Evolutionary conservation across 2,888 invertebrate species (phyloP), one percentile per base, ranked within the genome.

Genomic region (Caenorhabditis parvicauda): DNA sequence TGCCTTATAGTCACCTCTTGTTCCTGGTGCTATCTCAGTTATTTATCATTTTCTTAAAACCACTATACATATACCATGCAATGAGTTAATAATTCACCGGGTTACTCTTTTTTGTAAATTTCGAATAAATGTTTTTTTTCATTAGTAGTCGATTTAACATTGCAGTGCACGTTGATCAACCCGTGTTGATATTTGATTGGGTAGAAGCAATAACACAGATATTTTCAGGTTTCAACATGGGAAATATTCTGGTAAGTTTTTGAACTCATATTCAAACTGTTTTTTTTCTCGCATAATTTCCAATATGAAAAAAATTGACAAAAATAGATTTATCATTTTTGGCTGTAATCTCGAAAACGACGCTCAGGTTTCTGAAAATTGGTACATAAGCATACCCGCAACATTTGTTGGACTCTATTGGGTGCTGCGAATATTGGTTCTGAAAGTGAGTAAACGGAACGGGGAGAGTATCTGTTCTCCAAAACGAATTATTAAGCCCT

Each of bases 181-280:
- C 38, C 38, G 17, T 38, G 17, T 17, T 38, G 17, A 38, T 38
- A 19, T 38, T 38, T 38, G 38, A 5, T 38, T 4, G 5, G 38
- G 17, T 38, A 19, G 17, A 38, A 3, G 5, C n/a, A n/a, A n/a
- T 3, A 5, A 19, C 6, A 38, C 21, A 38, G 21, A 38, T 6
- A 24, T n/a, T 6, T 43, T 43, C n/a, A 21, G 44, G n/a, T 12
- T 6, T 21, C 21, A 5, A 53, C 59, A 49, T 65, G 72, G 37
- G 65, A 59, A 41, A 82, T 80, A 28, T 22, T 28, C 19, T 58
- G 58, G 54, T 62, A 44, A 62, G 56, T 48, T 47, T 47, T 47
- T 28, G 7, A 47, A 3, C 0, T 47, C 46, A 28, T 22, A 9
- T 9, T 44, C 27, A 6, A 28, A 24, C 4, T 35, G 27, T 38